Evolutionary conservation across 2,888 invertebrate genomes (phyloP).

Genomic region (Agriotes lineatus): DNA sequence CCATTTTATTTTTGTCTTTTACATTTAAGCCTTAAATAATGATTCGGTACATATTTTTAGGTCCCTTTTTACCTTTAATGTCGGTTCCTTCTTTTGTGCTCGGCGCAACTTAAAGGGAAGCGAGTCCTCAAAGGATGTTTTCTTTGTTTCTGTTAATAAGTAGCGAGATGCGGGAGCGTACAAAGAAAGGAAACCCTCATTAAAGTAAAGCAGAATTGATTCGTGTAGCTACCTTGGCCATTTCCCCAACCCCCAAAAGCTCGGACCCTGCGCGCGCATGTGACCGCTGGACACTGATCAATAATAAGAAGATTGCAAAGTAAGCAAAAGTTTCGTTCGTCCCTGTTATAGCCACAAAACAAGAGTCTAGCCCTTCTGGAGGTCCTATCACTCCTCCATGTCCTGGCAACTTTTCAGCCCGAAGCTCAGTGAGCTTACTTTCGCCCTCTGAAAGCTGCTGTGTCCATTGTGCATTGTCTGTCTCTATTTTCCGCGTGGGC

Average conservation of each 20-base stretch:
- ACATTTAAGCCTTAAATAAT: not conserved
- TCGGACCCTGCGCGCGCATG: constrained; percentile 65
- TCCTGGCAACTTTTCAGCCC: constrained; percentile 29
- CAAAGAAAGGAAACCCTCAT: constrained; percentile 44
- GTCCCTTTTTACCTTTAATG: not conserved
- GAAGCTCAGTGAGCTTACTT: constrained; percentile 41
- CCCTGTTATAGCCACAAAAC: constrained; percentile 53
- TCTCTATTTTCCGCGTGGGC: constrained; percentile 53
- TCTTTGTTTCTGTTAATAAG: constrained; percentile 45
- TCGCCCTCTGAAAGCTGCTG: constrained; percentile 48
- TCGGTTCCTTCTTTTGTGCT: not conserved
- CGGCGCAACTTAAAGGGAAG: constrained; percentile 7
- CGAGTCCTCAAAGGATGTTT: constrained; percentile 31
- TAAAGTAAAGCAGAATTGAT: constrained; percentile 52
- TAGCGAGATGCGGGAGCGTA: constrained; percentile 28
- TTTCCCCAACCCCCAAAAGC: constrained; percentile 41
- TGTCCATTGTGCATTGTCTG: constrained; percentile 54
- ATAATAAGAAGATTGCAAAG: constrained; percentile 69
- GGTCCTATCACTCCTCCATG: constrained; percentile 41
- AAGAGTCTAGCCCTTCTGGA: constrained; percentile 37
- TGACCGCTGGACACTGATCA: constrained; percentile 68
- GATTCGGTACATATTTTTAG: not conserved
- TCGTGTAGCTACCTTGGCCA: constrained; percentile 46
- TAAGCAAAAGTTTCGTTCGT: constrained; percentile 65
- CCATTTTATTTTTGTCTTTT: not conserved